Conservation (phyloP, 2,113 vertebrate genomes). For the Lucifuga dentata region DNA sequence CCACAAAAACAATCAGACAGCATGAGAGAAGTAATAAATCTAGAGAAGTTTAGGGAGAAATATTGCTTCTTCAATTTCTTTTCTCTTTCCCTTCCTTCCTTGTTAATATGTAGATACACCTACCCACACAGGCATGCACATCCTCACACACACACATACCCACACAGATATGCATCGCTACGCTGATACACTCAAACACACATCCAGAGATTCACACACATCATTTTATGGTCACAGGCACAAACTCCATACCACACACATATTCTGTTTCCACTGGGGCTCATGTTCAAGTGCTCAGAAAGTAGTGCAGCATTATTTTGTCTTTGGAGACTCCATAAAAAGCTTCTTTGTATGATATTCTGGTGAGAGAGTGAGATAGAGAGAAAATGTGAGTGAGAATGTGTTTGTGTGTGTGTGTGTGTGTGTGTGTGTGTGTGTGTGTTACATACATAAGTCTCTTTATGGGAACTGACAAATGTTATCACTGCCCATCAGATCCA, state of each 20-base stretch:
- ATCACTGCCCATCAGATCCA: constrained; percentile 54
- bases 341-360: constrained; percentile 30
- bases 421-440: background rate
- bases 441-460: constrained; percentile 32
- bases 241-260: background rate
- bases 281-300: constrained; percentile 41
- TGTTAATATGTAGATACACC: constrained; percentile 44
- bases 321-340: constrained; percentile 57
- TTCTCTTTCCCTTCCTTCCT: background rate
- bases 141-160: constrained; percentile 34
- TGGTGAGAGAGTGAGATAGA: constrained; percentile 6
- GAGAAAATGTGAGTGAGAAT: background rate
- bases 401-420: background rate
- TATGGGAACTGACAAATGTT: constrained; percentile 43
- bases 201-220: constrained; percentile 1
- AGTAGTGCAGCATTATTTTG: constrained; percentile 46
- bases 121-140: constrained; percentile 18
- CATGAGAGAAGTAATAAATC: background rate
- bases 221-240: background rate
- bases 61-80: background rate
- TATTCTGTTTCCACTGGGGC: constrained; percentile 4
- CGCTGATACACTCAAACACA: constrained; percentile 24
- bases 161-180: constrained; percentile 18
- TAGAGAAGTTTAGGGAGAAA: background rate
- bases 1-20: background rate